Conservation (phyloP, 2,888 invertebrate genomes). For the Drosophila anomalata region DNA sequence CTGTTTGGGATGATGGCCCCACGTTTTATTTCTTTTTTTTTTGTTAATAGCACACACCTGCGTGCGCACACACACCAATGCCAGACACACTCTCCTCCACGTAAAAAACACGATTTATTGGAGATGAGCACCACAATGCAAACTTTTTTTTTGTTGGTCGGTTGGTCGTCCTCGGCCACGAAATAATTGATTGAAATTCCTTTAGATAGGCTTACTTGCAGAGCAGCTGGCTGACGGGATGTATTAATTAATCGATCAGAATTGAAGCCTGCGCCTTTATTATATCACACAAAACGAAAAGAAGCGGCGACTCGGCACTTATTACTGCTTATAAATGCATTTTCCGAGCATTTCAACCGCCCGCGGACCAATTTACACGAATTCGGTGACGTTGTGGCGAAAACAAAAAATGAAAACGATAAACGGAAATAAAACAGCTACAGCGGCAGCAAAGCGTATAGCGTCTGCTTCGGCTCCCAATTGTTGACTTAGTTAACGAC, state of each 20-base stretch:
- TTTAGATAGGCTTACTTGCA: conserved; percentile 27
- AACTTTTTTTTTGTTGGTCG: conserved; percentile 21
- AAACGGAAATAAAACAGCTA: conserved; percentile 3
- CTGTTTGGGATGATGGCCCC: conserved; percentile 17
- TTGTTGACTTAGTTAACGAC: conserved; percentile 40
- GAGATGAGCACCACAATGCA: conserved; percentile 19
- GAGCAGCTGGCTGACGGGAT: conserved; percentile 11
- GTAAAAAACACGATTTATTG: conserved; percentile 20
- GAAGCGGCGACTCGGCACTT: conserved; percentile 9
- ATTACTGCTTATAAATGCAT: conserved; percentile 27
- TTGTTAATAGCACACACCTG: conserved; percentile 59
- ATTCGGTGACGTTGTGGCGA: conserved; percentile 64
- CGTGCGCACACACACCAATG: conserved; percentile 43
- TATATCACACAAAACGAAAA: conserved; percentile 36
- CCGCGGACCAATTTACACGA: conserved; percentile 44
- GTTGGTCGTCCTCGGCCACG: conserved; percentile 11
- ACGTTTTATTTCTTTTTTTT: conserved; percentile 27
- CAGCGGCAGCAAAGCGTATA: not conserved
- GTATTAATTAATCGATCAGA: conserved; percentile 4
- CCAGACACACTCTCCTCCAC: conserved; percentile 1
- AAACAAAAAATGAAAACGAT: not conserved
- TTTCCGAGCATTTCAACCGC: conserved; percentile 33
- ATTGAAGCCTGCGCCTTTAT: conserved; percentile 24
- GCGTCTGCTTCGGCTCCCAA: conserved; percentile 24
- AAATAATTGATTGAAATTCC: conserved; percentile 16